A percentile compares a stretch with the other conserved stretches of the same genome.
Evolutionary conservation across 2,113 vertebrate genomes (phyloP).

Genomic region (Sturnira hondurensis): DNA sequence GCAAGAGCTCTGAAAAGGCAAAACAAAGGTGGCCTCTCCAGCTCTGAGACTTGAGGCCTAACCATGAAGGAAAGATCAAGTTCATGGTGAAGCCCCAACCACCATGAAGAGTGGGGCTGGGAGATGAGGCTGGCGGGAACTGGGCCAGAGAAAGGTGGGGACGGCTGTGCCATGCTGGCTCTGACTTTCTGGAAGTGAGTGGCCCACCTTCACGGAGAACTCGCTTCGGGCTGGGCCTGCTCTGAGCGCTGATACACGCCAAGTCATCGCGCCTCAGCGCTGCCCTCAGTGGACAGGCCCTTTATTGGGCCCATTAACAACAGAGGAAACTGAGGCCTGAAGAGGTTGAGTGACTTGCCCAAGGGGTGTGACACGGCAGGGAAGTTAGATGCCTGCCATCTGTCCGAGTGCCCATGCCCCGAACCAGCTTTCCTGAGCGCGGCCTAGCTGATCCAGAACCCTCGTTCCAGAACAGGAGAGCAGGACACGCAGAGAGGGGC

Average conservation of each 20-base stretch:
- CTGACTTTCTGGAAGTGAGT: not conserved
- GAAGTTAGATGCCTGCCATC: not conserved
- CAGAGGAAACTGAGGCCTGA: not conserved
- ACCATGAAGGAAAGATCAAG: not conserved
- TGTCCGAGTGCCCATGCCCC: not conserved
- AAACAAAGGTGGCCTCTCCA: not conserved
- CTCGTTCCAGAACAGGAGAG: not conserved
- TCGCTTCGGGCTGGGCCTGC: not conserved
- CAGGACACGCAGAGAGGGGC: not conserved
- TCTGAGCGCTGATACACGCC: not conserved
- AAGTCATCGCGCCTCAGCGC: not conserved
- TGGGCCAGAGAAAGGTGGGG: not conserved
- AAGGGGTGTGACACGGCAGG: not conserved
- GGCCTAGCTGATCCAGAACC: not conserved
- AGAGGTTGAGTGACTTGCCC: not conserved
- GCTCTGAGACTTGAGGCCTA: not conserved
- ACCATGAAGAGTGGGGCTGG: rapidly evolving
- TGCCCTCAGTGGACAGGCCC: not conserved
- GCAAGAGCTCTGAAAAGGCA: not conserved
- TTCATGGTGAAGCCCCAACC: not conserved
- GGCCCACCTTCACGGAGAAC: not conserved
- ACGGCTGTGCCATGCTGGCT: not conserved
- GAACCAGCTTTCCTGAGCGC: not conserved
- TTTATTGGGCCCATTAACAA: not conserved
- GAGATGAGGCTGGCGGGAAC: no score